Evolutionary conservation across 2,113 vertebrate genomes (phyloP).

Genomic region (Rhadina sibilatrix): DNA sequence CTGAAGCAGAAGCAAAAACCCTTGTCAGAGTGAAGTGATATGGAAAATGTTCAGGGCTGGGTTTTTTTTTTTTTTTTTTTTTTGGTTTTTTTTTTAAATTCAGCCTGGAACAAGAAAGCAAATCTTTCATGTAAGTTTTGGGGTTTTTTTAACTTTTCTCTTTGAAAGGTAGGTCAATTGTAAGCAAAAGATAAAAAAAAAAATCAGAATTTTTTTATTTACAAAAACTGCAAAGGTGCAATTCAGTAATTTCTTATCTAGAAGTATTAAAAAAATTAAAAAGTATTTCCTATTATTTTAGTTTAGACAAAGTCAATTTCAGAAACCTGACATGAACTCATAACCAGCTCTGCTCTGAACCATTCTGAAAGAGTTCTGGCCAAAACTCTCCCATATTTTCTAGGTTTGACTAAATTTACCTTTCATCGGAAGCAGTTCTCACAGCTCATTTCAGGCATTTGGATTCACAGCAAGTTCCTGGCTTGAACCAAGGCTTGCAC

Average conservation of each 20-base stretch:
- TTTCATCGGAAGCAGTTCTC: neutral
- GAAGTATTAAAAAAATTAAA: neutral
- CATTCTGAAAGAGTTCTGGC: neutral
- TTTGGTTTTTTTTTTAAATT: neutral
- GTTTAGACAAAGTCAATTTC: neutral
- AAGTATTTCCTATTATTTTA: neutral
- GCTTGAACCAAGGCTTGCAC: neutral
- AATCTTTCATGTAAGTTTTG: neutral
- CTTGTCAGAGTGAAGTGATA: slow-evolving; percentile 17
- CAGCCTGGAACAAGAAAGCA: neutral
- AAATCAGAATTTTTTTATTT: neutral
- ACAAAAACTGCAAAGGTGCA: neutral
- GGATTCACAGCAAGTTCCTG: neutral
- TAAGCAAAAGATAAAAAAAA: neutral
- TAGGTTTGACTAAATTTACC: neutral
- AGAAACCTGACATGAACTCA: neutral
- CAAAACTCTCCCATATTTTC: neutral
- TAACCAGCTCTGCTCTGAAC: neutral
- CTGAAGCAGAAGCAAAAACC: slow-evolving; percentile 17
- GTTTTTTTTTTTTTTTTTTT: neutral
- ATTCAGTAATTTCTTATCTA: neutral
- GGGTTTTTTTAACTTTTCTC: neutral
- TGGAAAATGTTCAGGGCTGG: neutral
- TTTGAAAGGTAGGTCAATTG: neutral
- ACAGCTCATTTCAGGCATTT: neutral